Evolutionary conservation across 2,113 vertebrate species (phyloP).

Genomic region (Potamarius usumacintae): DNA sequence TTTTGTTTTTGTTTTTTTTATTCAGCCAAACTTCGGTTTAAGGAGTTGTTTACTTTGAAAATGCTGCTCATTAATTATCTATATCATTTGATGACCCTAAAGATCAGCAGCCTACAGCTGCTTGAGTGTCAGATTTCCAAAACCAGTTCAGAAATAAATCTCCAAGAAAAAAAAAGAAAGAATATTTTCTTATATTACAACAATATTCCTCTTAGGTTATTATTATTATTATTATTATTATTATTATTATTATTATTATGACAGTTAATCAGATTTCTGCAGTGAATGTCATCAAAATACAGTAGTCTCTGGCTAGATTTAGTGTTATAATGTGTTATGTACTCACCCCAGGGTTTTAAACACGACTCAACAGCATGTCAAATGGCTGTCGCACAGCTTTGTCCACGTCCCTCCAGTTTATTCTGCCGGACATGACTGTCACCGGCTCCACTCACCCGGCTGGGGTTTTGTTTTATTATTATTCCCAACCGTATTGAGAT

Average conservation of each 20-base stretch:
- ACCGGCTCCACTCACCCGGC: not conserved
- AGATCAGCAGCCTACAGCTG: not conserved
- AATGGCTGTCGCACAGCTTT: not conserved
- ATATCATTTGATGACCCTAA: not conserved
- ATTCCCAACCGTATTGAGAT: not conserved
- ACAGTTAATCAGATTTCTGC: not conserved
- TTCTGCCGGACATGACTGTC: not conserved
- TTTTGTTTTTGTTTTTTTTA: too few species aligned
- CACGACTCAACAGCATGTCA: not conserved
- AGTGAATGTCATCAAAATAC: not conserved
- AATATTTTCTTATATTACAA: not conserved
- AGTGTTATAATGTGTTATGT: not conserved
- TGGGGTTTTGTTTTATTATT: not conserved
- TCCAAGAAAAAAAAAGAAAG: not conserved
- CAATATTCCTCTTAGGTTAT: not conserved
- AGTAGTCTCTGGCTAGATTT: not conserved
- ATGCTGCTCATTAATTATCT: not conserved
- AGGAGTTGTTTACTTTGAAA: not conserved
- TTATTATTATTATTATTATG: not conserved
- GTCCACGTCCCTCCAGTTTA: not conserved
- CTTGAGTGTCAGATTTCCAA: not conserved
- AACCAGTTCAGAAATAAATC: too few species aligned
- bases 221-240: not conserved
- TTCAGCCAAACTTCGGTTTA: not conserved
- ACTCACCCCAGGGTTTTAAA: slow-evolving; percentile 14